Conservation (phyloP, 2,888 invertebrate species). For the Trachelus tabidus region DNA sequence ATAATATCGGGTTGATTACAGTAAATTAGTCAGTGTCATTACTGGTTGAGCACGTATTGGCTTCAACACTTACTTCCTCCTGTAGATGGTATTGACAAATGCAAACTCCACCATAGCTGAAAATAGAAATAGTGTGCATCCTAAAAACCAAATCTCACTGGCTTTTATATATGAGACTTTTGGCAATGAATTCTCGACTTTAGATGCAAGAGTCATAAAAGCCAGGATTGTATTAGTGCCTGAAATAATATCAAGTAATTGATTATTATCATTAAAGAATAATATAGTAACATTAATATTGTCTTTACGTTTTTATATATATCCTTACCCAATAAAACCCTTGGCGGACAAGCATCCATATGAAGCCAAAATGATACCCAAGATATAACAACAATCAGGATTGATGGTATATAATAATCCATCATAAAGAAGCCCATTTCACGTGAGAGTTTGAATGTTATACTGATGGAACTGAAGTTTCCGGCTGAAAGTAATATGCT, state of each 20-base stretch:
- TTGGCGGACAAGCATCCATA: conserved; percentile 85
- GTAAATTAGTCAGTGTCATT: not conserved
- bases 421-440: conserved; percentile 89
- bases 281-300: not conserved
- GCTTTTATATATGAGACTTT: conserved; percentile 92
- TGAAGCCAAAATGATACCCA: conserved; percentile 93
- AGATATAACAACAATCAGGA: conserved; percentile 86
- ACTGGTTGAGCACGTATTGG: not conserved
- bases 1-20: not conserved
- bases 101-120: conserved; percentile 88
- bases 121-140: conserved; percentile 86
- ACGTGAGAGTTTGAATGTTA: conserved; percentile 81
- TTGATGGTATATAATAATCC: conserved; percentile 90
- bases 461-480: conserved; percentile 83
- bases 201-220: conserved; percentile 87
- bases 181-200: conserved; percentile 85
- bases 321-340: conserved; percentile 79
- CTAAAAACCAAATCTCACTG: conserved; percentile 90
- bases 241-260: conserved; percentile 55
- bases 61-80: conserved; percentile 75
- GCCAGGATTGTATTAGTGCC: conserved; percentile 89
- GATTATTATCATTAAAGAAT: not conserved
- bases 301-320: not conserved
- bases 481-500: conserved; percentile 72
- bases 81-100: conserved; percentile 90